Base-by-base conservation (phyloP, 2,113 vertebrate species). In the Cephalopterus ornatus region DNA sequence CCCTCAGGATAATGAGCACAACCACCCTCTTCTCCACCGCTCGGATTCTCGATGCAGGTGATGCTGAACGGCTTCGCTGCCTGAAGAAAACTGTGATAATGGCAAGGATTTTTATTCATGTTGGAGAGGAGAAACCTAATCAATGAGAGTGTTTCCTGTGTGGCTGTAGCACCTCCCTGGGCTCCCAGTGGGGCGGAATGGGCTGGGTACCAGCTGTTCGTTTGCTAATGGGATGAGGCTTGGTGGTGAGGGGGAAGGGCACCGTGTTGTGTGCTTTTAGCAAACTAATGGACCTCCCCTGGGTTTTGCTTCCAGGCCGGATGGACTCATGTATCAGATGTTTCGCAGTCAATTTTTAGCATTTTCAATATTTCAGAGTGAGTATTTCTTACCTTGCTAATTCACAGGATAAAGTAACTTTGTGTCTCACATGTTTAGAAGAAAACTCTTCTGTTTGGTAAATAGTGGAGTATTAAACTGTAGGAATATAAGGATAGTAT, bases 351-450 rank as follows among this genome's bases (percentile, higher is more conserved):
- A 99, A 94, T 99, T 99, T 95, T 98, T 99, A 96, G 99, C 99
- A 0, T 99, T 99, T 97, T 99, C 99, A 92, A 99, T 99, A 96
- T 99, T 99, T 98, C 99, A 99, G 96, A 99, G 99, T 99, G 97
- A 99, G 99, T 98, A 79, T 70, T 32, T 76, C 61, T 80, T 93
- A 21, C 46, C 19, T 93, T 72, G 75, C 19, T 84, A 72, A 20
- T 86, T 85, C 41, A 42, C 1, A 10, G 82, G 12, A 39, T 77
- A 28, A 59, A 86, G 12, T 32, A 0, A 22, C 37, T 73, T 72
- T 75, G 27, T 84, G 30, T 68, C 1, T 4, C 32, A 9, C 0
- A 0, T 53, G 35, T 46, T 68, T 66, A 46, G 46, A n/a, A 44
- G 32, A 82, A 74, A 82, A 75, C 14, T 14, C 7, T 71, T 93